phyloP scores from a whole-genome alignment of 1,140 invertebrate species.

The Alviniconcha marisindica region DNA sequence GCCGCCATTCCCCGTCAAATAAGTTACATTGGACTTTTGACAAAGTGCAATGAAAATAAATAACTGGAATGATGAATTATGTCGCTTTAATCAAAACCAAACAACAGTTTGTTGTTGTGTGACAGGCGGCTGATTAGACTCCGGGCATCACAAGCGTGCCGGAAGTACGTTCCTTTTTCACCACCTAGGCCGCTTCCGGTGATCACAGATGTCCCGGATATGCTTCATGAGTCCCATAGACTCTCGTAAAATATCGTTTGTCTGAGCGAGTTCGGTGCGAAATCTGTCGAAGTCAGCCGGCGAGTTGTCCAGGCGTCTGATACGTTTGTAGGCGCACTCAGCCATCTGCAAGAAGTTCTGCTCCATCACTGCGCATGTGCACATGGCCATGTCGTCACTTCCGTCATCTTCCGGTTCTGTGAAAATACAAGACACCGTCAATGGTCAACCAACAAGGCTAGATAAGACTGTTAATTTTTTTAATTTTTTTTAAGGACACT shows the following conservation, averaged over 20 bases:
- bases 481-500: too few relatives aligned
- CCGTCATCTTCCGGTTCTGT: constrained; percentile 4
- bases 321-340: constrained; percentile 58
- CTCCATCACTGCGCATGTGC: constrained; percentile 60
- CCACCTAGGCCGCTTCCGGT: constrained; percentile 26
- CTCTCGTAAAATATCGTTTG: constrained; percentile 56
- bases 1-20: too few relatives aligned
- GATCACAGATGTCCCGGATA: constrained; percentile 58
- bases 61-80: neutral
- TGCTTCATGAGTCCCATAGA: constrained; percentile 50
- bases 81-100: neutral
- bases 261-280: constrained; percentile 53
- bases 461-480: neutral
- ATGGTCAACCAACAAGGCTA: neutral
- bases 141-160: neutral
- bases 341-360: constrained; percentile 60
- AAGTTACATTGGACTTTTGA: too few relatives aligned
- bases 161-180: neutral
- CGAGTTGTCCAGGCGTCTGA: constrained; percentile 53
- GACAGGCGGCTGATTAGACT: too few relatives aligned
- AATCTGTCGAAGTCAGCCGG: constrained; percentile 57
- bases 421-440: neutral
- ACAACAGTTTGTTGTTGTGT: too few relatives aligned
- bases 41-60: neutral
- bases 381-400: constrained; percentile 27